These are phyloP conservation scores for Diplosoma virens DNA, from an alignment of 23 tunicate genomes.

Conservation along the genomic window DNA sequence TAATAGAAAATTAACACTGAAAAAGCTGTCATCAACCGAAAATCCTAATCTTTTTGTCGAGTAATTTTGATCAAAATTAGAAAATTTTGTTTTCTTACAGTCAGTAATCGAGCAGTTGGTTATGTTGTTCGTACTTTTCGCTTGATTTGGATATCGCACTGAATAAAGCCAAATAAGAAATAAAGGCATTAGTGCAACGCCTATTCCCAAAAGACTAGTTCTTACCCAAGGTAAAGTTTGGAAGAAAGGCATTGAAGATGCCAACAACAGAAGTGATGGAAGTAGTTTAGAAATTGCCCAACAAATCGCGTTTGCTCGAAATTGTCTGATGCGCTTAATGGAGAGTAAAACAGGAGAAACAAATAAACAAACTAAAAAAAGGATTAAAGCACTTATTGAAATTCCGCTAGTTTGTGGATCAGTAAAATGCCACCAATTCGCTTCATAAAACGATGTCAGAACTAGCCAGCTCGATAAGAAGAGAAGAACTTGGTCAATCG, in stretches of 20 bases:
- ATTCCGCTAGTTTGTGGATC: slow-evolving; percentile 55
- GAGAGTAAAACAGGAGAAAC: slow-evolving; percentile 32
- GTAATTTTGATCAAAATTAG: no score
- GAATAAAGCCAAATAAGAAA: background rate
- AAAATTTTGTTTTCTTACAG: background rate
- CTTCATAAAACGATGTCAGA: slow-evolving; percentile 41
- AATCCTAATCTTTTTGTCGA: no score
- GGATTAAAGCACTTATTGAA: slow-evolving; percentile 25
- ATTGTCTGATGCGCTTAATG: background rate
- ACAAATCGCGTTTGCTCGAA: background rate
- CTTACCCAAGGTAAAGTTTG: slow-evolving; percentile 4
- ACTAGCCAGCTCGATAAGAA: background rate
- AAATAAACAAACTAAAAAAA: slow-evolving; percentile 3
- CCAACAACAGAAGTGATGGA: background rate
- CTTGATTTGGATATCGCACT: background rate
- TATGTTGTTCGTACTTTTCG: background rate
- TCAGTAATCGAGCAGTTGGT: background rate
- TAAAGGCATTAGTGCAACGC: slow-evolving; percentile 15
- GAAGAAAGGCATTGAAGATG: slow-evolving; percentile 33
- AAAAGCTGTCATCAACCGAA: background rate
- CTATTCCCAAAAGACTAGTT: slow-evolving; percentile 30
- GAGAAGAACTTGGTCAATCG: background rate
- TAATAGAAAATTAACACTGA: background rate
- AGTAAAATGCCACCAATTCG: slow-evolving; percentile 70
- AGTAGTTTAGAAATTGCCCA: background rate